Percentiles rank a stretch among this genome's conserved stretches.
These are phyloP conservation scores for Lamprologus tigripictilis DNA, from an alignment of 2,113 vertebrate species.

Conservation along the genomic window DNA sequence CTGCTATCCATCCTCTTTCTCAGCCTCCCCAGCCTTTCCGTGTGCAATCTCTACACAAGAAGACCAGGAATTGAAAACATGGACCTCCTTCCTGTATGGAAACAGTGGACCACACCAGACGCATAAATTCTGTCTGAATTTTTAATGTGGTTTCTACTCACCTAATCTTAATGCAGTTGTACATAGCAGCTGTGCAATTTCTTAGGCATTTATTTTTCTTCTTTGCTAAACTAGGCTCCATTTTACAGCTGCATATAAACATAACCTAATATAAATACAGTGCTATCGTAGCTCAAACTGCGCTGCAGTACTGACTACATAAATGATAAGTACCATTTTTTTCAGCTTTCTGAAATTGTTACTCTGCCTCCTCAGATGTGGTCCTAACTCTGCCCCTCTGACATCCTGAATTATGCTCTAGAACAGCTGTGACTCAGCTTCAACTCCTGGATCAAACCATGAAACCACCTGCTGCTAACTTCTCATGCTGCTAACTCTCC, in stretches of 20 bases:
- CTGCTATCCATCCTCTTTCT: background rate
- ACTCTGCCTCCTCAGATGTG: background rate
- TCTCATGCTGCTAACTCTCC: background rate
- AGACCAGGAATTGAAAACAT: background rate
- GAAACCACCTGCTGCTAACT: background rate
- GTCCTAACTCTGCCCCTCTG: background rate
- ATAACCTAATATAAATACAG: background rate
- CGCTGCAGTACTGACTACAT: background rate
- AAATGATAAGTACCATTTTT: background rate
- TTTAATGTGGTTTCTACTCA: background rate
- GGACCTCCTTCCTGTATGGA: background rate
- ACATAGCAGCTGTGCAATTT: background rate
- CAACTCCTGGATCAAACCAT: background rate
- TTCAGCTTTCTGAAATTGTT: background rate
- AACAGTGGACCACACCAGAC: background rate
- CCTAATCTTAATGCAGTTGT: background rate
- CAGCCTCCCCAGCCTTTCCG: background rate
- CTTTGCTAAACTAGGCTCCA: background rate
- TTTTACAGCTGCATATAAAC: background rate
- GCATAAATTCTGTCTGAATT: background rate
- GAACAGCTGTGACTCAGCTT: background rate
- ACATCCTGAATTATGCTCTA: background rate
- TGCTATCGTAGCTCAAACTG: background rate
- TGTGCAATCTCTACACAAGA: background rate
- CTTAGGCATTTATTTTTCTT: background rate